phyloP scores from a whole-genome alignment of 2,797 vertebrate genomes.

The Ispidina picta region DNA sequence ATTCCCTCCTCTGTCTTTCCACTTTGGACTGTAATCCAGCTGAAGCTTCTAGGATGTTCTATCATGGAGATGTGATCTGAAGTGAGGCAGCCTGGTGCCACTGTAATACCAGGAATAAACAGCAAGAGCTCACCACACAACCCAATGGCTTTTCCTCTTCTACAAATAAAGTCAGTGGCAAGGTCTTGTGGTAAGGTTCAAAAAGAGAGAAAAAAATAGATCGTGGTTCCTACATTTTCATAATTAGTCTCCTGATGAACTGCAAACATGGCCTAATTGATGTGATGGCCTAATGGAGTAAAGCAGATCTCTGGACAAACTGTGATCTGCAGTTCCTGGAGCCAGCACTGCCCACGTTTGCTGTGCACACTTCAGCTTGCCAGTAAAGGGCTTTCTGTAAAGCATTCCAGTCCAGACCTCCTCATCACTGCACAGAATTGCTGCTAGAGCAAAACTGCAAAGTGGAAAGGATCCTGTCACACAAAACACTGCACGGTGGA shows the following conservation, averaged over 20 bases:
- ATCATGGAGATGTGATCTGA: constrained; percentile 8
- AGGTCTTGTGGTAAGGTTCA: not conserved
- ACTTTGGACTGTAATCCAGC: not conserved
- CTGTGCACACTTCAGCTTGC: not conserved
- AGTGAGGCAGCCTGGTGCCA: constrained; percentile 42
- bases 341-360: not conserved
- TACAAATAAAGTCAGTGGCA: not conserved
- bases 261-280: not conserved
- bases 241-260: not conserved
- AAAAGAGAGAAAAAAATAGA: not conserved
- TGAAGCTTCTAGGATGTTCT: not conserved
- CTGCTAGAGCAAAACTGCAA: not conserved
- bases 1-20: not conserved
- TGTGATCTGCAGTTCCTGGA: not conserved
- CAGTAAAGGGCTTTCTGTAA: not conserved
- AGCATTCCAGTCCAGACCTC: not conserved
- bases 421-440: not conserved
- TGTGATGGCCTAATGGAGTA: not conserved
- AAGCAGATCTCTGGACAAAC: constrained; percentile 2
- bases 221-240: not conserved
- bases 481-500: not conserved
- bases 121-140: not conserved
- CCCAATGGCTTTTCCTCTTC: not conserved
- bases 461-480: not conserved
- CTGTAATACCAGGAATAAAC: constrained; percentile 21